These are phyloP conservation scores for Pelmatolapia mariae DNA, from an alignment of 2,113 vertebrate species.

Conservation along the genomic window DNA sequence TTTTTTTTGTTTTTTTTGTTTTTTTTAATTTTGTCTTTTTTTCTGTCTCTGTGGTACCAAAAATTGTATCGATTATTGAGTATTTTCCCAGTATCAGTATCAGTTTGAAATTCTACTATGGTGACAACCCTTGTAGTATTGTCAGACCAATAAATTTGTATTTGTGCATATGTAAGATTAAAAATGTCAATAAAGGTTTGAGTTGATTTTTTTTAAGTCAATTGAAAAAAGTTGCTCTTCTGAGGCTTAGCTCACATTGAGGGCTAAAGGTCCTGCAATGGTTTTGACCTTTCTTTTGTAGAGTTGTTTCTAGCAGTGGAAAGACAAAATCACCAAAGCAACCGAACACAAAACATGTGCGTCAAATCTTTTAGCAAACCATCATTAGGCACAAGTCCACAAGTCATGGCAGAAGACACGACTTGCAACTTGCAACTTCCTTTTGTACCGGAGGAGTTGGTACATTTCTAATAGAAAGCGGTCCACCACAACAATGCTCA, in stretches of 20 bases:
- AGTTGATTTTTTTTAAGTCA: not conserved
- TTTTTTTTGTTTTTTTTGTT: accelerated
- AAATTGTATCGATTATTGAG: not conserved
- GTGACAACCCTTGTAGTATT: not conserved
- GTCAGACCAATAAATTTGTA: not conserved
- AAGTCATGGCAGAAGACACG: not conserved
- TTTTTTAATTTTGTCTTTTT: not conserved
- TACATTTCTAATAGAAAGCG: not conserved
- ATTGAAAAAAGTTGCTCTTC: not conserved
- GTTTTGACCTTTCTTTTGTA: not conserved
- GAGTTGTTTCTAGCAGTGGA: not conserved
- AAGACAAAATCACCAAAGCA: not conserved
- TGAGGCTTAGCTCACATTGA: not conserved
- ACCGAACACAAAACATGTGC: not conserved
- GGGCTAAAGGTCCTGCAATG: not conserved
- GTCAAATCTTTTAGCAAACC: not conserved
- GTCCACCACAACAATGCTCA: not conserved
- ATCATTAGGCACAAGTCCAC: not conserved
- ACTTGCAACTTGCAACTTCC: not conserved
- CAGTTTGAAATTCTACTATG: not conserved
- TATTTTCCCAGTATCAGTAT: not conserved
- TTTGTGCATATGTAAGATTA: not conserved
- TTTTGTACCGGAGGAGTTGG: not conserved
- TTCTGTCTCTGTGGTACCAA: not conserved
- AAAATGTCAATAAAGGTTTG: not conserved